A percentile compares a stretch with the other conserved stretches of the same genome.
These are phyloP conservation scores for Periparus ater DNA, from an alignment of 2,797 vertebrate genomes.

Conservation along the genomic window DNA sequence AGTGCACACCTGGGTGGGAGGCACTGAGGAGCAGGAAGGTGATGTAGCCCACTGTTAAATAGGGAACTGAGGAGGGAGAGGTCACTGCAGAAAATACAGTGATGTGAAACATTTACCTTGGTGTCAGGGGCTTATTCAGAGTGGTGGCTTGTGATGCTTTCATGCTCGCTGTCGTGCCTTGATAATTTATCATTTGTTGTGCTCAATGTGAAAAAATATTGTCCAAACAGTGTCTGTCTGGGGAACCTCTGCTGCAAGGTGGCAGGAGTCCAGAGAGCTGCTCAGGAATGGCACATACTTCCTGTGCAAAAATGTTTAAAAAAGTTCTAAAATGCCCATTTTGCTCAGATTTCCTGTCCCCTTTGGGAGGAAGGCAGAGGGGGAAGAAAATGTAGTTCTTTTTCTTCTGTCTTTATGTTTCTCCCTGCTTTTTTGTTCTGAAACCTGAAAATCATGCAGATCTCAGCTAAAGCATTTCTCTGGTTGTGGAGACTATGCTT, in stretches of 20 bases:
- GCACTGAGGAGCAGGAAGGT: not conserved
- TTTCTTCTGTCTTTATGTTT: not conserved
- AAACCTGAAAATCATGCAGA: not conserved
- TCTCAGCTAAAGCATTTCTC: not conserved
- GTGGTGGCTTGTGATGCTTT: not conserved
- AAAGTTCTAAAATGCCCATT: not conserved
- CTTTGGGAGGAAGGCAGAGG: not conserved
- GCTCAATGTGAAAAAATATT: not conserved
- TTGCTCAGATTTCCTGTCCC: not conserved
- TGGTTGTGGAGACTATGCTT: not conserved
- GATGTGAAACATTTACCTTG: rapidly evolving
- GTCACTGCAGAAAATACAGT: not conserved
- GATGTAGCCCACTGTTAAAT: not conserved
- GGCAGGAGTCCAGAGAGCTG: not conserved
- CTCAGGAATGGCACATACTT: not conserved
- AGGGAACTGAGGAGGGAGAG: not conserved
- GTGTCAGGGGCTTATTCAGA: not conserved
- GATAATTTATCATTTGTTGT: not conserved
- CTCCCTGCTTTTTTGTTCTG: not conserved
- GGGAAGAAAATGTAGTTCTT: not conserved
- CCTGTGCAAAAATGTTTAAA: not conserved
- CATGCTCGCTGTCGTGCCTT: not conserved
- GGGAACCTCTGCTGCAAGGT: not conserved
- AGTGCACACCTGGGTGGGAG: not conserved
- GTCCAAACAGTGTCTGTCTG: not conserved